These are phyloP conservation scores for Seira ritae DNA, from an alignment of 2,888 invertebrate genomes.

Conservation along the genomic window DNA sequence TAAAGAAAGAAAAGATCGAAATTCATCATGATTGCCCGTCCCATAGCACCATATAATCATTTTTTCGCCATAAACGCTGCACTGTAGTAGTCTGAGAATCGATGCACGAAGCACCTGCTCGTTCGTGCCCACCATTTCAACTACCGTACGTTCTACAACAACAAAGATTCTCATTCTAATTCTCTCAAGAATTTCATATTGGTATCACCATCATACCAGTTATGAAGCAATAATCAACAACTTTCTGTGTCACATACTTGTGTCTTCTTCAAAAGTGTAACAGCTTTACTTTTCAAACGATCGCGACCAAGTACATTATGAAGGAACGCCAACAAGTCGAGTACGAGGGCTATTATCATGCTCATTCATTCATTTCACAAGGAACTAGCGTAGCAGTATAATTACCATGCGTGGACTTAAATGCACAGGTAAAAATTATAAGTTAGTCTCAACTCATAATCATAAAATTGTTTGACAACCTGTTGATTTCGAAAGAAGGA, in stretches of 20 bases:
- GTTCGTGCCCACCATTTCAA: neutral
- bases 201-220: too few species aligned
- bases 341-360: neutral
- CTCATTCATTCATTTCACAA: slow-evolving; percentile 12
- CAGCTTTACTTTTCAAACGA: neutral
- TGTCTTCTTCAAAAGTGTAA: neutral
- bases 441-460: neutral
- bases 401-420: neutral
- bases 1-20: neutral
- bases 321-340: neutral
- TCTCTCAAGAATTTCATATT: neutral
- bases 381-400: neutral
- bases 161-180: too few species aligned
- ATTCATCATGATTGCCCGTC: neutral
- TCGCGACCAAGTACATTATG: neutral
- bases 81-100: neutral
- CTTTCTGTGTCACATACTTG: neutral
- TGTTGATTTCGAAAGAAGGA: slow-evolving; percentile 20
- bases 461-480: slow-evolving; percentile 17
- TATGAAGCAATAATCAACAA: neutral
- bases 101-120: neutral
- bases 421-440: neutral
- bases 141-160: neutral
- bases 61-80: neutral
- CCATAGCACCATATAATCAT: neutral